These are phyloP conservation scores for Lophochroa leadbeateri DNA, from an alignment of 2,113 vertebrate genomes.

Conservation along the genomic window DNA sequence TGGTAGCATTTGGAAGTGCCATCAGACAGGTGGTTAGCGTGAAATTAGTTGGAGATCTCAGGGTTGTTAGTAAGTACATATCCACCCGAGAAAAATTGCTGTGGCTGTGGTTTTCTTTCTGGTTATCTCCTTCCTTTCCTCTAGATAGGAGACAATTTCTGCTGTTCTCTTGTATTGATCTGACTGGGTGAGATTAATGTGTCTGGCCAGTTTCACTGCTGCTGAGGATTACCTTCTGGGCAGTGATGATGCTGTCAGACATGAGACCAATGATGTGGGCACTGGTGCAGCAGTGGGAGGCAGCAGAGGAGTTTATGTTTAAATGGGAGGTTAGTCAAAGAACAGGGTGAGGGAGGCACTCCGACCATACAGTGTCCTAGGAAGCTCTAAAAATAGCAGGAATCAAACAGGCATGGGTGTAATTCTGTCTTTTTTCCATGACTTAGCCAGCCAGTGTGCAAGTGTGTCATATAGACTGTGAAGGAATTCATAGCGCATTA, in stretches of 20 bases:
- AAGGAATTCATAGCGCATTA: background rate
- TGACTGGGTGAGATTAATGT: background rate
- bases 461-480: background rate
- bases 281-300: background rate
- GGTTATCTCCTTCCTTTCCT: background rate
- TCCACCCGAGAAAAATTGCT: background rate
- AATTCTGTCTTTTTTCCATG: background rate
- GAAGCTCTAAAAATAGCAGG: background rate
- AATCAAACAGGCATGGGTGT: background rate
- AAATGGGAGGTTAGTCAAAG: background rate
- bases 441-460: no score
- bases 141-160: background rate
- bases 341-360: background rate
- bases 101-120: background rate
- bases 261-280: background rate
- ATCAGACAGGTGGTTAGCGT: background rate
- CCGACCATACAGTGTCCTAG: background rate
- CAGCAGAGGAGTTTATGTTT: background rate
- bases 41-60: background rate
- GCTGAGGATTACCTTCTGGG: background rate
- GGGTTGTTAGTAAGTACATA: background rate
- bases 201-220: background rate
- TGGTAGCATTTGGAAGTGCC: background rate
- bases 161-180: background rate
- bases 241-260: background rate